These are phyloP conservation scores for Chrysolina haemoptera DNA, from an alignment of 2,888 invertebrate genomes.

Conservation along the genomic window DNA sequence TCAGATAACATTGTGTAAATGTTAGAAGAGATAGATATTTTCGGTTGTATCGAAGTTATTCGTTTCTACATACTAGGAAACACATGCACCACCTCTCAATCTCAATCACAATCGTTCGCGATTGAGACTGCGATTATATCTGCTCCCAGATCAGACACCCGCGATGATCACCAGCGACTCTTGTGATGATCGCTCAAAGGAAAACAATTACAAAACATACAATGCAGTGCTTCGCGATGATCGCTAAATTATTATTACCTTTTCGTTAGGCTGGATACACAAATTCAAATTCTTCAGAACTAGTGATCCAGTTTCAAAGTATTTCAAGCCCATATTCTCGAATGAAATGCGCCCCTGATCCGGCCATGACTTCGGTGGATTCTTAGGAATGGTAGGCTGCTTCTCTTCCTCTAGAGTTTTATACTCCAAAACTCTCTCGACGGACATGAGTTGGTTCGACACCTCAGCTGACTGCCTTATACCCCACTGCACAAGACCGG, in stretches of 20 bases:
- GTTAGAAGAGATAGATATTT: too few relatives aligned
- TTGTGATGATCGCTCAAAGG: too few relatives aligned
- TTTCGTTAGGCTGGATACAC: constrained; percentile 78
- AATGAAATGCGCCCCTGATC: constrained; percentile 77
- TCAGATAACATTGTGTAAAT: too few relatives aligned
- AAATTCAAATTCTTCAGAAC: constrained; percentile 84
- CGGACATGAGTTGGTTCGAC: constrained; percentile 83
- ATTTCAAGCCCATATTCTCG: constrained; percentile 77
- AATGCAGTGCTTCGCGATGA: too few relatives aligned
- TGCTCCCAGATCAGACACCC: too few relatives aligned
- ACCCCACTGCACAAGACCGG: constrained; percentile 81
- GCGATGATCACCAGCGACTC: too few relatives aligned
- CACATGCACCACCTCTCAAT: too few relatives aligned
- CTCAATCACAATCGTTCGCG: too few relatives aligned
- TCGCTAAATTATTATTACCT: constrained; percentile 71
- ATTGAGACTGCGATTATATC: too few relatives aligned
- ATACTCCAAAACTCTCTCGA: constrained; percentile 90
- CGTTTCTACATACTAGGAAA: too few relatives aligned
- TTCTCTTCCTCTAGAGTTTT: constrained; percentile 77
- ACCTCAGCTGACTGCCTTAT: constrained; percentile 89
- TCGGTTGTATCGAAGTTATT: too few relatives aligned
- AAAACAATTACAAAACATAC: too few relatives aligned
- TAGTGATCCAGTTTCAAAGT: constrained; percentile 75
- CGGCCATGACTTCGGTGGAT: constrained; percentile 78
- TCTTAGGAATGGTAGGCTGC: constrained; percentile 70